These are phyloP conservation scores for Harpagifer antarcticus DNA, from an alignment of 2,797 vertebrate genomes.

Conservation along the genomic window DNA sequence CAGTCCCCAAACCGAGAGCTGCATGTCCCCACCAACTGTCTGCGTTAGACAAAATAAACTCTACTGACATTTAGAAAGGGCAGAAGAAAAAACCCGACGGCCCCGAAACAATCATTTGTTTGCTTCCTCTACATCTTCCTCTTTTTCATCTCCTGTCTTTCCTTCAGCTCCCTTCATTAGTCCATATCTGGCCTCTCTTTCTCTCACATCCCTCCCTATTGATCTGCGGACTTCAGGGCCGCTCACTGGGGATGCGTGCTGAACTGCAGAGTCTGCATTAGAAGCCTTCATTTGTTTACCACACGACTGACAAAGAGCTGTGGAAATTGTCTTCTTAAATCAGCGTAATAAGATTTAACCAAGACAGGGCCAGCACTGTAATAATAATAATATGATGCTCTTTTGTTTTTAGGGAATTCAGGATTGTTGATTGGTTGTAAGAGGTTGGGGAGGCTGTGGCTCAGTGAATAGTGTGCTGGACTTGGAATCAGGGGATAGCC, in stretches of 20 bases:
- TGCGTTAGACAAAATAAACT: constrained; percentile 51
- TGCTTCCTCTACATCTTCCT: constrained; percentile 21
- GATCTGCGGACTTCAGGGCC: constrained; percentile 57
- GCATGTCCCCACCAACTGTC: constrained; percentile 79
- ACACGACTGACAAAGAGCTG: constrained; percentile 35
- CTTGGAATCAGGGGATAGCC: too few relatives aligned
- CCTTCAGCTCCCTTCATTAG: constrained; percentile 57
- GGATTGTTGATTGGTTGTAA: constrained; percentile 46
- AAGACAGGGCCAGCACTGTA: constrained; percentile 26
- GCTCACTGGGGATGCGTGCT: constrained; percentile 35
- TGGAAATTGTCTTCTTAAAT: constrained; percentile 31
- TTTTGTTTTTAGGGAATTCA: constrained; percentile 40
- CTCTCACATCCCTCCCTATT: constrained; percentile 56
- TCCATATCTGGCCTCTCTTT: constrained; percentile 62
- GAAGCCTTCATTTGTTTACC: constrained; percentile 49
- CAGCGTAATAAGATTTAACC: constrained; percentile 25
- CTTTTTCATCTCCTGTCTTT: constrained; percentile 48
- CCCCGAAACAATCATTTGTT: constrained; percentile 48
- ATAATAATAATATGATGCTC: constrained; percentile 19
- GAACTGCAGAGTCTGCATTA: constrained; percentile 46
- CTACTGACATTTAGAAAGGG: constrained; percentile 68
- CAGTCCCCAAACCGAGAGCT: constrained; percentile 68
- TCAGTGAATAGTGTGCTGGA: too few relatives aligned
- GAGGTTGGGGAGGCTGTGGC: too few relatives aligned
- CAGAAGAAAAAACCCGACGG: constrained; percentile 41